Percentiles rank a stretch among this genome's conserved stretches.
Conservation (phyloP, 2,888 invertebrate genomes). For the Anoncus sp. region DNA sequence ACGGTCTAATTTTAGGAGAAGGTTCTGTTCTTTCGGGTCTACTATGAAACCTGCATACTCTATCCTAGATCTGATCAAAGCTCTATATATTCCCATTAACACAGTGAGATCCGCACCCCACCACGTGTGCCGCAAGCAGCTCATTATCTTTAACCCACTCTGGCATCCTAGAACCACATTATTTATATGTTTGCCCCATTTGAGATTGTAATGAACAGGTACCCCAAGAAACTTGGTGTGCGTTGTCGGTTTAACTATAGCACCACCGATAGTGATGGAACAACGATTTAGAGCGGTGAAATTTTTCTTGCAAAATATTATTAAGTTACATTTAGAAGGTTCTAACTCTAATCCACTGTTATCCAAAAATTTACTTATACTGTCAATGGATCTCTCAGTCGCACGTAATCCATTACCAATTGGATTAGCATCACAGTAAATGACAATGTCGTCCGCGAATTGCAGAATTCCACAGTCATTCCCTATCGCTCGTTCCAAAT, state of each 20-base stretch:
- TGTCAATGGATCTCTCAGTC: neutral
- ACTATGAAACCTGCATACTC: slow-evolving; percentile 10
- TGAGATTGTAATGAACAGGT: neutral
- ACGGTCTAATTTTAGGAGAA: neutral
- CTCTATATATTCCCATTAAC: neutral
- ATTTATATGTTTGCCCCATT: neutral
- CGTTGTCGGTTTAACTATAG: neutral
- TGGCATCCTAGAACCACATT: neutral
- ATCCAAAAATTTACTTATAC: neutral
- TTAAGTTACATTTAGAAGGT: slow-evolving; percentile 1
- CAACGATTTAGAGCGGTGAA: neutral
- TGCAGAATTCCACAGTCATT: neutral
- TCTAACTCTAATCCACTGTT: slow-evolving; percentile 2
- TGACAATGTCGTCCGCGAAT: slow-evolving; percentile 1
- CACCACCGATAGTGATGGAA: neutral
- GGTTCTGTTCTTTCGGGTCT: neutral
- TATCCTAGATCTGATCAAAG: slow-evolving; percentile 3
- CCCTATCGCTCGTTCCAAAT: neutral
- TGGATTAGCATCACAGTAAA: neutral
- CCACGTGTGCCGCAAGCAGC: neutral
- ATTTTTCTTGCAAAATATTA: neutral
- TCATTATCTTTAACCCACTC: neutral
- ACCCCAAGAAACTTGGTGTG: neutral
- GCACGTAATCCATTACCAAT: neutral
- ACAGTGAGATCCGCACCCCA: slow-evolving; percentile 3